phyloP scores from a whole-genome alignment of 2,113 vertebrate genomes.

The Rhombomys opimus region DNA sequence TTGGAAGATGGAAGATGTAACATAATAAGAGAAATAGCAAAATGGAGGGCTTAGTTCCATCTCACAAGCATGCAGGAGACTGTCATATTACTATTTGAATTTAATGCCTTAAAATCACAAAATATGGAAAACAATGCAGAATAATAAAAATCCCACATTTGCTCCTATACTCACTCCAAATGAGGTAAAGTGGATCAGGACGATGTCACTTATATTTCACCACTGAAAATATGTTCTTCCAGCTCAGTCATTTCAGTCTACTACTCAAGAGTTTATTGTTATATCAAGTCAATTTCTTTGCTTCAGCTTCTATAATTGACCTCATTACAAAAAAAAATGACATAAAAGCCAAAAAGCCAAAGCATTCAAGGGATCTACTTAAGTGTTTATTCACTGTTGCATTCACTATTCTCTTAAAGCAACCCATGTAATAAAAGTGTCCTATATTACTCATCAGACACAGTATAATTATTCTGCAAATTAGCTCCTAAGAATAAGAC shows the following conservation, averaged over 20 bases:
- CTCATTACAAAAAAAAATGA: background rate
- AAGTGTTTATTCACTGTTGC: background rate
- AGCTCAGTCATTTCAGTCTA: background rate
- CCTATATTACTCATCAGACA: background rate
- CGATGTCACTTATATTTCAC: background rate
- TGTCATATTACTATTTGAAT: background rate
- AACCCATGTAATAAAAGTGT: background rate
- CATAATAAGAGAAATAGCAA: background rate
- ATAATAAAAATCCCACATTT: background rate
- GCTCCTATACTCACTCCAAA: background rate
- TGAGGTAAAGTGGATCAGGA: background rate
- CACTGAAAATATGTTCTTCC: background rate
- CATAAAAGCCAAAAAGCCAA: background rate
- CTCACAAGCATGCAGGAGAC: background rate
- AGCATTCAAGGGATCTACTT: background rate
- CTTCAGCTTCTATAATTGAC: background rate
- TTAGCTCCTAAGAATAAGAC: background rate
- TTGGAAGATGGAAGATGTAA: background rate
- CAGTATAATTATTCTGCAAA: background rate
- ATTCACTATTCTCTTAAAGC: background rate
- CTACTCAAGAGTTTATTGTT: background rate
- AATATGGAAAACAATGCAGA: background rate
- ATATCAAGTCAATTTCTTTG: background rate
- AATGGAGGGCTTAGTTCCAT: background rate
- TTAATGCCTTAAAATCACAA: constrained; percentile 28